Conservation (phyloP, 2,797 vertebrate species). For the Lycodopsis pacificus region DNA sequence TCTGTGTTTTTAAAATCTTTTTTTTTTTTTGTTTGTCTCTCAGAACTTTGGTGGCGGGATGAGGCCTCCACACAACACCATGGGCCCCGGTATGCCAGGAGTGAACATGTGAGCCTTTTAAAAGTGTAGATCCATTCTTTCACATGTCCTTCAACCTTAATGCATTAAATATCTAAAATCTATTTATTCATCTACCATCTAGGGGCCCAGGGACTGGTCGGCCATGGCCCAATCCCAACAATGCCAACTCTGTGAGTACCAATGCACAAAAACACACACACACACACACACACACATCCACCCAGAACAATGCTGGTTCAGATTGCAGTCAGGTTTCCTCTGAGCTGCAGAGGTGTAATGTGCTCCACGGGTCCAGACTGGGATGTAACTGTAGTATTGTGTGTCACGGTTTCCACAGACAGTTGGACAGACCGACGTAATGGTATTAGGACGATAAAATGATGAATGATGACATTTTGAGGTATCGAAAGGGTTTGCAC, state of each 20-base stretch:
- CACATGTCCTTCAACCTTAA: not conserved
- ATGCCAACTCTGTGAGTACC: constrained; percentile 96
- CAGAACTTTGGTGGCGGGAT: constrained; percentile 98
- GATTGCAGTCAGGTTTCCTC: constrained; percentile 58
- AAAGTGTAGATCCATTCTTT: not conserved
- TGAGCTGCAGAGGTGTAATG: constrained; percentile 49
- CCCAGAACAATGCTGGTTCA: constrained; percentile 49
- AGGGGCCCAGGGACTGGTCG: constrained; percentile 97
- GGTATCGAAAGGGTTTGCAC: constrained; percentile 56
- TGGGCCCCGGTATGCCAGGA: constrained; percentile 98
- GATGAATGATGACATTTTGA: constrained; percentile 72
- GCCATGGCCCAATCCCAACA: constrained; percentile 98
- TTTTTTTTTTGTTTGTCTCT: constrained; percentile 44
- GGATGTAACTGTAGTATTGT: constrained; percentile 79
- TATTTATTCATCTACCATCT: constrained; percentile 22
- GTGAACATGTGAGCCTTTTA: constrained; percentile 93
- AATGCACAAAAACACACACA: not conserved
- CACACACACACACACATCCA: constrained; percentile 20
- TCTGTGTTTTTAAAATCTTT: not conserved
- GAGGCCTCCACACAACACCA: constrained; percentile 98
- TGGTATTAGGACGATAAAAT: constrained; percentile 69
- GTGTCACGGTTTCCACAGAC: constrained; percentile 75
- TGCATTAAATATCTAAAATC: constrained; percentile 15
- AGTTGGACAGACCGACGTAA: constrained; percentile 69
- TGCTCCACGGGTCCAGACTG: constrained; percentile 52